These are phyloP conservation scores for Onychomys torridus DNA, from an alignment of 2,797 vertebrate genomes.

Conservation along the genomic window DNA sequence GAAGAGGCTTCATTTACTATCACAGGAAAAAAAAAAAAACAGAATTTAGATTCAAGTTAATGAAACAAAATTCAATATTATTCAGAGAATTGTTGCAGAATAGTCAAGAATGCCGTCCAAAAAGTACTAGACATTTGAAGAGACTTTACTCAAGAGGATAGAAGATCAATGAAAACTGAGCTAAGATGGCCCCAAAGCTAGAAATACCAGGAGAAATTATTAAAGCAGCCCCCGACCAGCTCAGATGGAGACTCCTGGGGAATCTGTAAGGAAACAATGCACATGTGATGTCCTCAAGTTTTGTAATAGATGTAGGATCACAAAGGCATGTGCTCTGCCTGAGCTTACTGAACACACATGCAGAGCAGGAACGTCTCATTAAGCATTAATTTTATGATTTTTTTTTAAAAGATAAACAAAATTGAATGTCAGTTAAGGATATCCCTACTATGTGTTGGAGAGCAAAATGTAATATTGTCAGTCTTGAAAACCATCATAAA, in stretches of 20 bases:
- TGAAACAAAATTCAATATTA: background rate
- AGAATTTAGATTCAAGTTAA: background rate
- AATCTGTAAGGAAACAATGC: background rate
- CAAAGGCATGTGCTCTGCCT: background rate
- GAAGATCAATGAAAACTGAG: background rate
- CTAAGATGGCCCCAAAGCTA: background rate
- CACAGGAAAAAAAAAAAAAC: background rate
- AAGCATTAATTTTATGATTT: background rate
- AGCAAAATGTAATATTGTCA: background rate
- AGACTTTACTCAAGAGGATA: background rate
- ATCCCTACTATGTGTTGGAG: background rate
- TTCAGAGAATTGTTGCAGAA: background rate
- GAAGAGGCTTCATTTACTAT: background rate
- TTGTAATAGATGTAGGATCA: background rate
- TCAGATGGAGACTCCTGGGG: background rate
- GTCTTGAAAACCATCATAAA: background rate
- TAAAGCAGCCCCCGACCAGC: background rate
- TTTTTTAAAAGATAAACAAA: background rate
- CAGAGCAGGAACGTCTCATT: background rate
- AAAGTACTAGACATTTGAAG: background rate
- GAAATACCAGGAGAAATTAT: background rate
- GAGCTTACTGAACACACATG: background rate
- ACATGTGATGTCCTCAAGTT: background rate
- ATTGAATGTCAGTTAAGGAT: background rate
- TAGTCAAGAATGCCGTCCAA: background rate